phyloP scores from a whole-genome alignment of 2,797 vertebrate species.

The Trachops cirrhosus region DNA sequence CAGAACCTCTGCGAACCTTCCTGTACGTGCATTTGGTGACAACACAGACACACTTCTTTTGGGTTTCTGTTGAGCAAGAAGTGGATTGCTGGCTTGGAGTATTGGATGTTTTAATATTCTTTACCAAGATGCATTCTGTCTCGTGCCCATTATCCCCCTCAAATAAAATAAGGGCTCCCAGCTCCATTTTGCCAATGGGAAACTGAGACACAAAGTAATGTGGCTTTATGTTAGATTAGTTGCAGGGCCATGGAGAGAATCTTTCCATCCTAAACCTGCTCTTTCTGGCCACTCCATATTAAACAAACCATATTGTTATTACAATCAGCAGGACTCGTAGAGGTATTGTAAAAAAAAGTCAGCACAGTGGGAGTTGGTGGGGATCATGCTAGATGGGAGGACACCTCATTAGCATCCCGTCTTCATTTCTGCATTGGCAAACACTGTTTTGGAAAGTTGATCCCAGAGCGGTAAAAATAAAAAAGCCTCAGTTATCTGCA shows the following conservation, averaged over 20 bases:
- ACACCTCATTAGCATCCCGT: neutral
- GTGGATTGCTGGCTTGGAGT: neutral
- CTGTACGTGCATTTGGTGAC: neutral
- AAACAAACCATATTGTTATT: conserved; percentile 39
- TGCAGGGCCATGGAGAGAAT: neutral
- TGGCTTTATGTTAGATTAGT: neutral
- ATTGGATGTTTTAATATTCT: neutral
- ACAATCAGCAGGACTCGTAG: neutral
- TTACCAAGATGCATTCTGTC: neutral
- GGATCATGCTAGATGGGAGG: neutral
- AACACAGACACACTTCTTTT: neutral
- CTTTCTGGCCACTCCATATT: conserved; percentile 4
- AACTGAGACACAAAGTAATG: neutral
- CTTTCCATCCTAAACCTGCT: neutral
- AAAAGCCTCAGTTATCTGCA: conserved; percentile 48
- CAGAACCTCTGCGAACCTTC: neutral
- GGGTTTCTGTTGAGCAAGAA: neutral
- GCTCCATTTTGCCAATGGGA: neutral
- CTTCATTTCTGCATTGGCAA: conserved; percentile 14
- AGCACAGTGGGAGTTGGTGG: neutral
- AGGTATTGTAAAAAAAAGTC: neutral
- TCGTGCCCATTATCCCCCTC: neutral
- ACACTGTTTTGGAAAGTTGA: conserved; percentile 65
- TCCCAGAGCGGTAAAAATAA: conserved; percentile 49
- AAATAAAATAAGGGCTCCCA: neutral